Evolutionary conservation across 2,113 vertebrate genomes (phyloP), one percentile per base, ranked within the genome.

Genomic region (Nesoenas mayeri): DNA sequence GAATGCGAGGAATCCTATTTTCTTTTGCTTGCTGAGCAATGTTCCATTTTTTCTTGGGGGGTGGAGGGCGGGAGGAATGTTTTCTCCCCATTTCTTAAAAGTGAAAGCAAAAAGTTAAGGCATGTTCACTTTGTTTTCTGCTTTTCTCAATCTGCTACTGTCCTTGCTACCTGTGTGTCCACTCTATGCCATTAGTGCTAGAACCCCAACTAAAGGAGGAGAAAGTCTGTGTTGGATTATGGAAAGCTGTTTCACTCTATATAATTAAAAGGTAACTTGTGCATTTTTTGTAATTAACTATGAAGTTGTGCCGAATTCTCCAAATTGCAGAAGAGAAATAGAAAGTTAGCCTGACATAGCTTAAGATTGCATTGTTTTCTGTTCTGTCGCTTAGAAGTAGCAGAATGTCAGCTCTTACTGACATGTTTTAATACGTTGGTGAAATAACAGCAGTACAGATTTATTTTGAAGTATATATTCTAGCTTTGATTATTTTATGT

Each of bases 221-320:
- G 80, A 96, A 94, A 96, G 65, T 89, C 95, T 96, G 86, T 96
- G 95, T 96, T 96, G 96, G 95, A 96, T 94, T 94, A 62, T 96
- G 93, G 95, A 92, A 94, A 96, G 91, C 95, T 96, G 95, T 93
- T 96, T 91, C 93, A 94, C 95, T 96, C 95, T 96, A 8, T 89
- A 54, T 74, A 93, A 94, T 91, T 94, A 62, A 96, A 96, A 96
- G 96, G 95, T 96, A 96, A 96, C 65, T 96, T 26, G 1, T 84
- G 89, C 79, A 71, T 96, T 96, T 96, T 96, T 73, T 95, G 69
- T 96, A 88, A 91, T 70, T 95, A 91, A 77, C 47, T 91, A 13
- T 89, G 60, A 82, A 93, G 79, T 89, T 91, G 51, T 91, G 31
- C 77, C 92, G 69, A 91, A 36, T 95, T 95, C 89, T 91, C 81